Evolutionary conservation across 2,113 vertebrate species (phyloP).

Genomic region (Baryphthengus martii): DNA sequence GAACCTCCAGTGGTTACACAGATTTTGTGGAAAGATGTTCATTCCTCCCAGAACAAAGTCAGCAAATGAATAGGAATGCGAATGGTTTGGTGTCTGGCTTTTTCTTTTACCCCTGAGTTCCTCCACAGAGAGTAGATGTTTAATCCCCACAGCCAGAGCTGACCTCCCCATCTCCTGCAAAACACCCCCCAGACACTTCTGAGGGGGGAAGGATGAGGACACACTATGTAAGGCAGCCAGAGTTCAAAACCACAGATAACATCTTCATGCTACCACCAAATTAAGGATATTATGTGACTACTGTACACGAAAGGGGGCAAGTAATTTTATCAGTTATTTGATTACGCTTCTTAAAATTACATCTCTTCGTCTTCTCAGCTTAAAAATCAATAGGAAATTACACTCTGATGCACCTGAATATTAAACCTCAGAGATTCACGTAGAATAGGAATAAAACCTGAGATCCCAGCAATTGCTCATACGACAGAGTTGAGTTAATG

Average conservation of each 20-base stretch:
- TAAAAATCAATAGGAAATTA: background rate
- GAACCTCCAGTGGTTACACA: background rate
- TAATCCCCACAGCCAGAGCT: background rate
- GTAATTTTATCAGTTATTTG: background rate
- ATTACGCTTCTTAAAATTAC: background rate
- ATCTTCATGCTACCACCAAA: background rate
- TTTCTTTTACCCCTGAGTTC: background rate
- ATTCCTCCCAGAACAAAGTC: background rate
- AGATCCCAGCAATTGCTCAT: background rate
- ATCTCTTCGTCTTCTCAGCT: background rate
- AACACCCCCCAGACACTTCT: background rate
- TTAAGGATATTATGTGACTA: background rate
- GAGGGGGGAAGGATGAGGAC: background rate
- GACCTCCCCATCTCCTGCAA: background rate
- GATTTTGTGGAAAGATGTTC: background rate
- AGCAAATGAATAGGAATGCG: background rate
- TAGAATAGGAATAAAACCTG: background rate
- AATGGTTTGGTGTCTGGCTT: background rate
- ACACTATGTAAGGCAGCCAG: background rate
- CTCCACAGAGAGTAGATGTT: background rate
- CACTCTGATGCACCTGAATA: background rate
- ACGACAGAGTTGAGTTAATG: background rate
- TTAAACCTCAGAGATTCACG: background rate
- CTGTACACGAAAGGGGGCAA: background rate
- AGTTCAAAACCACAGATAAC: background rate